A percentile compares a stretch with the other conserved stretches of the same genome.
Evolutionary conservation across 2,113 vertebrate genomes (phyloP).

Genomic region (Taurulus bubalis): DNA sequence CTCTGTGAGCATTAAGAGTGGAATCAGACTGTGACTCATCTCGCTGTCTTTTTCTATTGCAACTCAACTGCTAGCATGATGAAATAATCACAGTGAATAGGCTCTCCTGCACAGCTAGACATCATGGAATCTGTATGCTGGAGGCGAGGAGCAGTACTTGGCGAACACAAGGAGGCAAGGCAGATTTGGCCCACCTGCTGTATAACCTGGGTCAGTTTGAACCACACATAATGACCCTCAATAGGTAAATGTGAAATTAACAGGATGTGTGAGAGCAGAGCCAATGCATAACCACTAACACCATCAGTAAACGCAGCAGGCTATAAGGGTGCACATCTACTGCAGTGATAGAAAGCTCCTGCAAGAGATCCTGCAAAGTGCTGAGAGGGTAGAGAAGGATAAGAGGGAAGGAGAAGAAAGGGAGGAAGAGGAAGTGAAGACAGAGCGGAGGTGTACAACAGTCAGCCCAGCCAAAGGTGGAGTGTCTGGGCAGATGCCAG

Average conservation of each 20-base stretch:
- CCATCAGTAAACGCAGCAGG: conserved; percentile 13
- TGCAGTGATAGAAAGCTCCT: conserved; percentile 19
- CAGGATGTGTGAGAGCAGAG: conserved; percentile 13
- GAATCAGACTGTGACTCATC: conserved; percentile 71
- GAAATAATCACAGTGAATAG: conserved; percentile 69
- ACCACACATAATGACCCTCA: not conserved
- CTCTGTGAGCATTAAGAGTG: conserved; percentile 73
- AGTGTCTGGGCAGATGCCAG: conserved; percentile 65
- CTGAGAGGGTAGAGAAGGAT: not conserved
- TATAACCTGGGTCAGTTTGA: conserved; percentile 28
- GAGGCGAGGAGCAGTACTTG: conserved; percentile 64
- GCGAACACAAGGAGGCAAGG: conserved; percentile 52
- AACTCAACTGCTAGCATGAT: conserved; percentile 55
- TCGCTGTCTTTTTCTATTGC: conserved; percentile 41
- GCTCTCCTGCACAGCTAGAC: conserved; percentile 50
- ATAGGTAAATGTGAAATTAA: conserved; percentile 37
- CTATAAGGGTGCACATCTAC: conserved; percentile 7
- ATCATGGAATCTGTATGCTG: conserved; percentile 47
- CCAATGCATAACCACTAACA: not conserved
- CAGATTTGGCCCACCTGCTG: conserved; percentile 59
- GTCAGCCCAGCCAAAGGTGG: conserved; percentile 63
- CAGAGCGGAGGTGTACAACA: conserved; percentile 42
- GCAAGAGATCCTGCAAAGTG: conserved; percentile 12
- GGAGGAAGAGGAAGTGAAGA: conserved; percentile 18
- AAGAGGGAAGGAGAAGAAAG: not conserved